Conservation (phyloP, 2,113 vertebrate species). For the Colossoma macropomum region DNA sequence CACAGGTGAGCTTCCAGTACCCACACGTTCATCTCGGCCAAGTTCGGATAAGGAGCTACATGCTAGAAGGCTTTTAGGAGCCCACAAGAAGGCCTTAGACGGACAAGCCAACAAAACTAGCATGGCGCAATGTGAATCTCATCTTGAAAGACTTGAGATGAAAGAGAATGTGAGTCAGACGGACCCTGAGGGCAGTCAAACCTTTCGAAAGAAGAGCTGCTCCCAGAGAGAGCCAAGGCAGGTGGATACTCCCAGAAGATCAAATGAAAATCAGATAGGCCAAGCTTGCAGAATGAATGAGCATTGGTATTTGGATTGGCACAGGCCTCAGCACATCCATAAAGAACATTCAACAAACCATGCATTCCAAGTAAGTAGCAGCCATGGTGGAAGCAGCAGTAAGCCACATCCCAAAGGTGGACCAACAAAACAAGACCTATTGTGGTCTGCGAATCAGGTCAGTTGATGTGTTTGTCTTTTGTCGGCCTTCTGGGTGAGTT, state of each 20-base stretch:
- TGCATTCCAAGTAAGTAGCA: not conserved
- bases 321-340: not conserved
- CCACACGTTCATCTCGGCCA: not conserved
- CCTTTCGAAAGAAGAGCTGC: not conserved
- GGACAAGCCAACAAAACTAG: not conserved
- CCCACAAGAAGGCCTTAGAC: not conserved
- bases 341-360: not conserved
- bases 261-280: not conserved
- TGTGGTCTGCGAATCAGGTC: not conserved
- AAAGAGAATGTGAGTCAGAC: constrained; percentile 25
- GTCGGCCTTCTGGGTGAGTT: not conserved
- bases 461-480: not conserved
- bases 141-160: constrained; percentile 18
- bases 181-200: not conserved
- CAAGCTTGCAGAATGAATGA: not conserved
- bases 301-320: not conserved
- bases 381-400: not conserved
- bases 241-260: not conserved
- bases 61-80: not conserved
- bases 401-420: not conserved
- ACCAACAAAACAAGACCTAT: not conserved
- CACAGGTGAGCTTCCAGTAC: not conserved
- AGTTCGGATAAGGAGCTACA: not conserved
- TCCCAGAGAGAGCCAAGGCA: constrained; percentile 1
- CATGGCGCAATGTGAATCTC: not conserved